phyloP scores from a whole-genome alignment of 2,797 vertebrate genomes.

The Antrozous pallidus region DNA sequence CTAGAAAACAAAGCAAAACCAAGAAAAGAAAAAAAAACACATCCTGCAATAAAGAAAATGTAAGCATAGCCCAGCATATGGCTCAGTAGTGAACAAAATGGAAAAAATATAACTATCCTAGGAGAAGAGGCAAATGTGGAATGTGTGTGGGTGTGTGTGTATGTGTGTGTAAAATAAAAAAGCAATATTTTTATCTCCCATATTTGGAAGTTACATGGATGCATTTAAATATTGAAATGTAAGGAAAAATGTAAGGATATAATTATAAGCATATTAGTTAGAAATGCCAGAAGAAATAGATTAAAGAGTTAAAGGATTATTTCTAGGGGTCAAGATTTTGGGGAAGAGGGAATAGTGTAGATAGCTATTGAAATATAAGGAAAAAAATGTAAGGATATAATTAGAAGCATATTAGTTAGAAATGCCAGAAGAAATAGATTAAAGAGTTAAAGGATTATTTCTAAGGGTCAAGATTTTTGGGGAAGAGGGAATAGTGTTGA shows the following conservation, averaged over 20 bases:
- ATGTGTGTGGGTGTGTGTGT: too few relatives aligned
- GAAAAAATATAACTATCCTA: slow-evolving; percentile 23
- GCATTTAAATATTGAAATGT: neutral
- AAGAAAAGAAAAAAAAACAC: neutral
- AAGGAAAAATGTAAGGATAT: neutral
- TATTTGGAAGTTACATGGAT: neutral
- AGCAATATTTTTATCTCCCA: neutral
- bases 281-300: neutral
- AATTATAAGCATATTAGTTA: neutral
- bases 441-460: neutral
- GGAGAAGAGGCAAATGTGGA: neutral
- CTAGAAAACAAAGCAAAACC: neutral
- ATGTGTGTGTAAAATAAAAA: neutral
- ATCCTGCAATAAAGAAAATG: neutral
- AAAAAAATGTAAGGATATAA: neutral
- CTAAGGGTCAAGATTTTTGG: neutral
- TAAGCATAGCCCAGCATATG: neutral
- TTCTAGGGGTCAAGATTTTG: neutral
- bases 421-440: neutral
- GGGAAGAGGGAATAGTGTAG: neutral
- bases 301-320: neutral
- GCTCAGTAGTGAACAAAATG: neutral
- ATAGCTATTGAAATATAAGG: neutral
- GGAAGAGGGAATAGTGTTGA: neutral
- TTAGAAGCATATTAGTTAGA: neutral